phyloP scores from a whole-genome alignment of 2,888 invertebrate genomes.

The Dermolepida albohirtum region DNA sequence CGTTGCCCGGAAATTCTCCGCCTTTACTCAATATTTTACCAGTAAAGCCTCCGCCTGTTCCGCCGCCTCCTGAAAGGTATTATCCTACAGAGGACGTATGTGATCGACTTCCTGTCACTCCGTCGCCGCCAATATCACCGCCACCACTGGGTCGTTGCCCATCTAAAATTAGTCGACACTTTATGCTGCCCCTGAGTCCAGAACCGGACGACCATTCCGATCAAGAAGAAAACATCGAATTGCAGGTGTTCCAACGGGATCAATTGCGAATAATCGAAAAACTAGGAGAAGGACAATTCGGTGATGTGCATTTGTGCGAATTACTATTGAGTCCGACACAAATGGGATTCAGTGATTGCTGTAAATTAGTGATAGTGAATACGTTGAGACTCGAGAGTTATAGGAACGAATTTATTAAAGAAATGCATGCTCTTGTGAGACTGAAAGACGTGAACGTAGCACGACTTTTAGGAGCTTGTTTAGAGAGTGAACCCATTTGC shows the following conservation, averaged over 20 bases:
- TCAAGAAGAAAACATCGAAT: conserved; percentile 67
- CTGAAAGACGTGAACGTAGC: conserved; percentile 80
- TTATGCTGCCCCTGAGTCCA: conserved; percentile 57
- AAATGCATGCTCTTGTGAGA: conserved; percentile 77
- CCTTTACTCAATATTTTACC: conserved; percentile 70
- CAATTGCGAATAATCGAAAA: conserved; percentile 81
- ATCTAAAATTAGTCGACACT: conserved; percentile 61
- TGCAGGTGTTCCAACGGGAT: conserved; percentile 77
- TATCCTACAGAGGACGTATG: conserved; percentile 67
- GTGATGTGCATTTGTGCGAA: conserved; percentile 78
- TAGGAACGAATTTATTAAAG: conserved; percentile 78
- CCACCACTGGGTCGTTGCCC: conserved; percentile 62
- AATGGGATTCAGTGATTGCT: conserved; percentile 55
- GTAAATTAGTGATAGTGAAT: conserved; percentile 78
- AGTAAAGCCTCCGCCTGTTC: conserved; percentile 71
- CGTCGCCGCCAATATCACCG: conserved; percentile 57
- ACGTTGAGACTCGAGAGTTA: conserved; percentile 73
- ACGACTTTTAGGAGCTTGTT: conserved; percentile 78
- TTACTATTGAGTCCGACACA: conserved; percentile 57
- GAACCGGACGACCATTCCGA: conserved; percentile 67
- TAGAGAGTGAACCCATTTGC: conserved; percentile 79
- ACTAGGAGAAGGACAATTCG: conserved; percentile 81
- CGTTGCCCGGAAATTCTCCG: conserved; percentile 63
- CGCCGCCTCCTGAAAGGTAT: conserved; percentile 77
- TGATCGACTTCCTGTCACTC: conserved; percentile 54